Percentiles rank a stretch among this genome's conserved stretches.
Evolutionary conservation across 2,113 vertebrate species (phyloP).

Genomic region (Ictidomys tridecemlineatus): DNA sequence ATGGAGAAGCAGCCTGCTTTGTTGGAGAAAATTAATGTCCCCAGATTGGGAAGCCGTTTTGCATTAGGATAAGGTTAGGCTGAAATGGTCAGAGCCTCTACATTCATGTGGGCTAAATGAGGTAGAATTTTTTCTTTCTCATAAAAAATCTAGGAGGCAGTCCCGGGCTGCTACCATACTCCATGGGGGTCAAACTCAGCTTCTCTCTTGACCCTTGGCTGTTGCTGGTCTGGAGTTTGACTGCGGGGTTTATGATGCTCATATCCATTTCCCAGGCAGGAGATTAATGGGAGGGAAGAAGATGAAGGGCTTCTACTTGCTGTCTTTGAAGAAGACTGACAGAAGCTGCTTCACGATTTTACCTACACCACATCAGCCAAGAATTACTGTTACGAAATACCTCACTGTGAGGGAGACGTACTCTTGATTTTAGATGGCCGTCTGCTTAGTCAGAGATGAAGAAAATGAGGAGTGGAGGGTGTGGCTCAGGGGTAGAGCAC

Average conservation of each 20-base stretch:
- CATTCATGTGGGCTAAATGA: background rate
- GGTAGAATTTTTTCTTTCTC: background rate
- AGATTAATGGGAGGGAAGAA: background rate
- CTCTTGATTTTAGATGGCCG: background rate
- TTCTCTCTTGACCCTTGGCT: background rate
- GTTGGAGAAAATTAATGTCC: background rate
- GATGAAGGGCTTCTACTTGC: background rate
- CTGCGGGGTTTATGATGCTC: background rate
- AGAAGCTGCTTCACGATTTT: background rate
- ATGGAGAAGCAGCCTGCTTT: background rate
- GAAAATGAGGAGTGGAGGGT: background rate
- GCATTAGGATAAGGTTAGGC: background rate
- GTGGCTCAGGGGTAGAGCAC: background rate
- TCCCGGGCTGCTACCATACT: background rate
- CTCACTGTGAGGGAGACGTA: background rate
- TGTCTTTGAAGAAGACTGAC: background rate
- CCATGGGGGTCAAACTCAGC: background rate
- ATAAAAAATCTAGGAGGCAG: background rate
- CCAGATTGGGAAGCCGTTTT: background rate
- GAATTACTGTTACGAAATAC: background rate
- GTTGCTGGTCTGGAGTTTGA: slow-evolving; percentile 14
- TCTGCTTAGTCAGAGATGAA: background rate
- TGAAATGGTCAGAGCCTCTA: background rate
- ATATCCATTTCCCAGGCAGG: background rate
- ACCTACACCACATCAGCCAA: background rate